phyloP scores from a whole-genome alignment of 2,797 vertebrate genomes.

The Hydrocynus forskahlii region DNA sequence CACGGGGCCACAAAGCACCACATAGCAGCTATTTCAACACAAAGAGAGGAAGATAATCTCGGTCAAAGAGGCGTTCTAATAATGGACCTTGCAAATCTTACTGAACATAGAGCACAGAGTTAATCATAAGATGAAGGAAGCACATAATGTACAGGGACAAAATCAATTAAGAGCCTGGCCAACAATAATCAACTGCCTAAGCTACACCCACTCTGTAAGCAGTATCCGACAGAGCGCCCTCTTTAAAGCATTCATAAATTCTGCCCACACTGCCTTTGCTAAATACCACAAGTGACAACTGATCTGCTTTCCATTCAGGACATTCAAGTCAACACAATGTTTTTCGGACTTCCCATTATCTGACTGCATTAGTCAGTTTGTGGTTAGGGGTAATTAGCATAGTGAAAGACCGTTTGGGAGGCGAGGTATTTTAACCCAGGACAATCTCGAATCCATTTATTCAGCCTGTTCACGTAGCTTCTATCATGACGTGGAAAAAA shows the following conservation, averaged over 20 bases:
- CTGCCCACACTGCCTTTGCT: conserved; percentile 46
- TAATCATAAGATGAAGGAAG: neutral
- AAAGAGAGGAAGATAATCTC: neutral
- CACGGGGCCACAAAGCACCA: neutral
- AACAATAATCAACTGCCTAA: neutral
- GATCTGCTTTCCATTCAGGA: neutral
- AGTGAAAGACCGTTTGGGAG: neutral
- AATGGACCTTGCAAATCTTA: neutral
- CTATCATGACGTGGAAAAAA: neutral
- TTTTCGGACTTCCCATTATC: conserved; percentile 15
- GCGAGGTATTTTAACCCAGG: neutral
- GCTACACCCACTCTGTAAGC: neutral
- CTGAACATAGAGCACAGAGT: neutral
- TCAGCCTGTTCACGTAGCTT: neutral
- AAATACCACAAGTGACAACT: conserved; percentile 4
- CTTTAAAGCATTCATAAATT: conserved; percentile 37
- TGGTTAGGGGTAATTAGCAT: neutral
- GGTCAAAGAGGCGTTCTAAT: neutral
- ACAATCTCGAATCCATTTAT: neutral
- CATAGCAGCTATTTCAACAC: neutral
- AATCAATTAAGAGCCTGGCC: conserved; percentile 7
- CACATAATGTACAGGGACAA: neutral
- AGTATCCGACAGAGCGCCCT: neutral
- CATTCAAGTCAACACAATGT: neutral
- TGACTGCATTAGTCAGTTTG: neutral